Base-by-base conservation (phyloP, 1,140 invertebrate genomes). In the Sycophila sp. region DNA sequence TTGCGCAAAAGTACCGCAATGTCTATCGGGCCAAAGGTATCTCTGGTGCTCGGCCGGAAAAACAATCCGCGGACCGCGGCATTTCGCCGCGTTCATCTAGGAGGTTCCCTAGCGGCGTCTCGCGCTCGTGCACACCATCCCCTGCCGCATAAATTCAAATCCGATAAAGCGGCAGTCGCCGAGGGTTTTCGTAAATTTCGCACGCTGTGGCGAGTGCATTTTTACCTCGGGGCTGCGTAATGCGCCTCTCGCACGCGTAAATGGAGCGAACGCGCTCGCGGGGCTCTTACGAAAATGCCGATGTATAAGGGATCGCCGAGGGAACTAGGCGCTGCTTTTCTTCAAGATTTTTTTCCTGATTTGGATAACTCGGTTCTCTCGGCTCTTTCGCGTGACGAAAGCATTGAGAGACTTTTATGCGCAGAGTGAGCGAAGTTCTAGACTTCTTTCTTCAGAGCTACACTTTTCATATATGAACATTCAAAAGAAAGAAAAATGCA, bases 261-360 rank as follows among this genome's bases (percentile, higher is more conserved):
- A 59, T 67, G 53, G 65, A 59, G 53, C 40, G 53, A 59, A 24
- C 30, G 24, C 15, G 22, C 28, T 6, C 53, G 30, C 19, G 8
- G 5, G 28, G n/a, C n/a, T 42, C 10, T 56, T 56, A 56, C 53
- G 53, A 56, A 56, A 56, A 56, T 36, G 15, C 10, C 32, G 17
- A 58, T 47, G 42, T 47, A 36, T 24, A 26, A 51, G 32, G 30
- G 17, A 36, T 49, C 26, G 59, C 26, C 19, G 10, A 19, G 10
- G 5, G 4, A 38, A n/a, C n/a, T n/a, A n/a, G n/a, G n/a, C n/a
- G n/a, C n/a, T n/a, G n/a, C n/a, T n/a, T n/a, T n/a, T n/a, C n/a
- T n/a, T n/a, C n/a, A n/a, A n/a, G n/a, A n/a, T n/a, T n/a, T n/a
- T n/a, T n/a, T n/a, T n/a, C n/a, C n/a, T n/a, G n/a, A n/a, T n/a